Conservation (phyloP, 2,797 vertebrate species). For the Nyctibius grandis region DNA sequence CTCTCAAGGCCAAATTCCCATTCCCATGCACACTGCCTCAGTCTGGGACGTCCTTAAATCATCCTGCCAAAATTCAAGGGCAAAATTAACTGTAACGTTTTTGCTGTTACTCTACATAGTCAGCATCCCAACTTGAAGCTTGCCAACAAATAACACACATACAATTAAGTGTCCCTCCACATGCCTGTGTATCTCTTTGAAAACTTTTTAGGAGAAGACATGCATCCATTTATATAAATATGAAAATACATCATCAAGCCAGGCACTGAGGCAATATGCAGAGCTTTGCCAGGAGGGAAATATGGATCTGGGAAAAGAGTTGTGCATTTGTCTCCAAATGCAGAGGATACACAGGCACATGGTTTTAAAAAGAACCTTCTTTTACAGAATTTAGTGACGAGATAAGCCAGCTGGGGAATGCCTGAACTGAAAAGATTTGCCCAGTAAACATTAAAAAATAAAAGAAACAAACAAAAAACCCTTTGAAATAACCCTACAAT, state of each 20-base stretch:
- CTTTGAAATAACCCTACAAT: neutral
- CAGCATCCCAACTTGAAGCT: neutral
- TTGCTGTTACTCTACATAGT: neutral
- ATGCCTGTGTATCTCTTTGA: neutral
- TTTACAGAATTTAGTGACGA: neutral
- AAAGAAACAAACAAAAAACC: neutral
- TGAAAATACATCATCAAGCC: neutral
- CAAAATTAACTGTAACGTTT: rapidly evolving
- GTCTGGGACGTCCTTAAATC: neutral
- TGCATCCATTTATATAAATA: neutral
- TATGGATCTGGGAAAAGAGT: neutral
- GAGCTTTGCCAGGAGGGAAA: neutral
- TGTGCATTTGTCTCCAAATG: neutral
- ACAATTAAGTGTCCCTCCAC: neutral
- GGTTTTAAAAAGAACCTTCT: neutral
- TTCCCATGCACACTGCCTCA: neutral
- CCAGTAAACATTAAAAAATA: neutral
- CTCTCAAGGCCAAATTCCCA: neutral
- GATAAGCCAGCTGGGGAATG: neutral
- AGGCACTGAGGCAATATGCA: neutral
- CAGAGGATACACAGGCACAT: neutral
- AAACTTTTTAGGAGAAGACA: neutral
- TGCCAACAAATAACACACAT: neutral
- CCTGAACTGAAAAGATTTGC: neutral
- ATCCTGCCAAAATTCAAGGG: neutral